Evolutionary conservation across 2,113 vertebrate species (phyloP).

Genomic region (Passerina amoena): DNA sequence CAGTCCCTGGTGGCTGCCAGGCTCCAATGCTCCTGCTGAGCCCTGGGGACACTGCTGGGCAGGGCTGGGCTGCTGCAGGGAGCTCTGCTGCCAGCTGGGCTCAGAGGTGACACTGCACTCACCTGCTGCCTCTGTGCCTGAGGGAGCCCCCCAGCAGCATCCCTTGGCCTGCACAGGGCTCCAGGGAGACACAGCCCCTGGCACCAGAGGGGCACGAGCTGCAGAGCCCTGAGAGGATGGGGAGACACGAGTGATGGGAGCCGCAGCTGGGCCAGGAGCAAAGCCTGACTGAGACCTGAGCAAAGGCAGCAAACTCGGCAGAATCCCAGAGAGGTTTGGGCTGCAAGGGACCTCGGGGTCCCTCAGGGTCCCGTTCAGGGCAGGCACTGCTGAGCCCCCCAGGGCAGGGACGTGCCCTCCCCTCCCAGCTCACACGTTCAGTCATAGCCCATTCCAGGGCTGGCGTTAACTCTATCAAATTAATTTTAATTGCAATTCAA

Average conservation of each 20-base stretch:
- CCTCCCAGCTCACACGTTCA: not conserved
- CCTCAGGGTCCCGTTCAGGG: fast-evolving
- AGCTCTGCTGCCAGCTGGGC: not conserved
- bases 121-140: too few relatives aligned
- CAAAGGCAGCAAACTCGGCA: fast-evolving
- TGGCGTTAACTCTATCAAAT: not conserved
- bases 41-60: not conserved
- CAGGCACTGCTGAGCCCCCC: not conserved
- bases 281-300: fast-evolving
- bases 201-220: not conserved
- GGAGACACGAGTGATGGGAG: fast-evolving
- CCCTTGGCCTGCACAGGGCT: not conserved
- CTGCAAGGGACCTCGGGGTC: not conserved
- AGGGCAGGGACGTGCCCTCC: not conserved
- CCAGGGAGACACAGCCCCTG: too few relatives aligned
- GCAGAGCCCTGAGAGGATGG: too few relatives aligned
- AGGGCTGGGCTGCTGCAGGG: not conserved
- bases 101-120: not conserved
- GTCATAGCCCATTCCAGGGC: not conserved
- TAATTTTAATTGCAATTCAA: slow-evolving; percentile 70
- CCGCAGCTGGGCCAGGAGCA: not conserved
- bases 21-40: not conserved
- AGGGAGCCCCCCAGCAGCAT: not conserved
- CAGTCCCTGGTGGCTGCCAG: not conserved
- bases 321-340: not conserved